phyloP scores from a whole-genome alignment of 2,888 invertebrate species.

The Suillia variegata region DNA sequence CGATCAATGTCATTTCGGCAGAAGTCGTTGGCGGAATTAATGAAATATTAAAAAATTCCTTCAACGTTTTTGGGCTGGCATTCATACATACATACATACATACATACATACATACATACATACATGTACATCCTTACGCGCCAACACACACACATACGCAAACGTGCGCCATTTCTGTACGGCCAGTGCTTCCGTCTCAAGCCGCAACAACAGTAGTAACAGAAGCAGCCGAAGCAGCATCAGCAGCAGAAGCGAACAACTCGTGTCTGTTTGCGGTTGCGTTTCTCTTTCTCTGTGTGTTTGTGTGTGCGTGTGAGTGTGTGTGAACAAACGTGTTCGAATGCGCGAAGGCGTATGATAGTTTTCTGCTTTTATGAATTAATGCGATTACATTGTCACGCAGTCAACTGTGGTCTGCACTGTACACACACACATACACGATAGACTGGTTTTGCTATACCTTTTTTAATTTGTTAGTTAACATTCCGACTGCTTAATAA shows the following conservation, averaged over 20 bases:
- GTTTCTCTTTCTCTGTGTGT: too few relatives aligned
- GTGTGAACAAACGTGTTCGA: background rate
- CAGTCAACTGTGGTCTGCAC: conserved; percentile 15
- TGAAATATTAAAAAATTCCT: background rate
- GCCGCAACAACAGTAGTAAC: background rate
- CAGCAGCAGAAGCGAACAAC: background rate
- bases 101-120: background rate
- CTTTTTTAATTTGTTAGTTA: too few relatives aligned
- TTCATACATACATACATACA: background rate
- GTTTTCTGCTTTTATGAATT: conserved; percentile 42
- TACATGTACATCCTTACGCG: background rate
- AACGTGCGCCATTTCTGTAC: background rate
- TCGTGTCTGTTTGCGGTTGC: background rate
- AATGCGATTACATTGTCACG: conserved; percentile 50
- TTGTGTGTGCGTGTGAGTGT: background rate
- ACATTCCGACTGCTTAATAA: too few relatives aligned
- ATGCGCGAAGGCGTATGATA: background rate
- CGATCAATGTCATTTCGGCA: too few relatives aligned
- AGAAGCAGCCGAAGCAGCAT: background rate
- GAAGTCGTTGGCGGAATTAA: background rate
- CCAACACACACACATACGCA: background rate
- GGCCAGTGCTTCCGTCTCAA: background rate
- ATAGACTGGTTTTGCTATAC: background rate
- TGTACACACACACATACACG: background rate
- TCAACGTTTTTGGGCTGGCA: background rate